Base-by-base conservation (phyloP, 2,113 vertebrate genomes). In the Channa argus region DNA sequence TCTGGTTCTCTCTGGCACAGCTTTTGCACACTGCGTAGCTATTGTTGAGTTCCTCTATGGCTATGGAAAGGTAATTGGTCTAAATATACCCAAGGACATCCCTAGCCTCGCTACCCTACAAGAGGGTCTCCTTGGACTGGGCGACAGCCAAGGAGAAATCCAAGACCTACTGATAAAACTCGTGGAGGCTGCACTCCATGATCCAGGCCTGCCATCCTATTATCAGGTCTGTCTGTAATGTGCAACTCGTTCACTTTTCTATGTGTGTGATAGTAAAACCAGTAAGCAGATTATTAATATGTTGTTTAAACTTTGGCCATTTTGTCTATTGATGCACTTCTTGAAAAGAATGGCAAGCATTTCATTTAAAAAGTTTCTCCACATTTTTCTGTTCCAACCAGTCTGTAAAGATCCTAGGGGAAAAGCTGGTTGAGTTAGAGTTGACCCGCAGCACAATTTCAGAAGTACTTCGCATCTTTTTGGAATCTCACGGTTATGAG, bases 361-460 rank as follows among this genome's bases (percentile, higher is more conserved):
- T 58, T 52, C 15, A 1, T 60, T 13, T 45, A n/a, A 47, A 24
- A 24, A 24, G 24, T 24, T 36, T 0, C 1, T 24, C 7, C 64
- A 3, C 34, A 24, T 62, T 7, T 64, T 14, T 10, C 12, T 43
- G 0, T 76, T 11, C 34, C 24, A 36, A 49, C 39, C 90, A 99
- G 98, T 98, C 97, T 0, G 89, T 98, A 46, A 99, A 98, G 93
- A 97, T 99, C 85, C 93, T 99, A 15, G 97, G 97, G 3, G 97
- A 99, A 38, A 98, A 97, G 63, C 91, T 99, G 75, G 96, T 94
- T 0, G 98, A 99, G 83, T 93, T 96, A 56, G 93, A 94, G 82
- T 93, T 98, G 90, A 97, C 91, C 51, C 95, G 96, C 1, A 95
- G 94, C 86, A 98, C 96, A 0, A 96, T 98, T 12, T 98, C 98